Percentiles rank a stretch among this genome's conserved stretches.
These are phyloP conservation scores for Piscicola geometra DNA, from an alignment of 2,888 invertebrate species.

Conservation along the genomic window DNA sequence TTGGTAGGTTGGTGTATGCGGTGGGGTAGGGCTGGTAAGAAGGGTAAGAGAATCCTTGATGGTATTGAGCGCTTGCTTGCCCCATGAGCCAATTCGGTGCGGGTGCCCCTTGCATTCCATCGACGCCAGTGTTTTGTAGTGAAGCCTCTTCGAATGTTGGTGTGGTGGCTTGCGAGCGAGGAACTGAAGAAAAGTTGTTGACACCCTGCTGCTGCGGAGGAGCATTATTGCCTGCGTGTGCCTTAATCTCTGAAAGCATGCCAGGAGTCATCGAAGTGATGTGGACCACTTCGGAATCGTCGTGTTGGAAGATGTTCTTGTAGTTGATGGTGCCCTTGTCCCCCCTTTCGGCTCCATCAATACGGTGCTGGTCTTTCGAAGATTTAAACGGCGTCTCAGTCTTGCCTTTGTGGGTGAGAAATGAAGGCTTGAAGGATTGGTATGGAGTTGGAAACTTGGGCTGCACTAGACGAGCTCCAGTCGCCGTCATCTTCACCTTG, in stretches of 20 bases:
- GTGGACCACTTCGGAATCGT: background rate
- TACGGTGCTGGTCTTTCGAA: background rate
- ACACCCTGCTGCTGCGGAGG: too few species aligned
- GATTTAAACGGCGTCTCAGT: background rate
- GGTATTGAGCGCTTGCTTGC: background rate
- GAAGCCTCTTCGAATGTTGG: background rate
- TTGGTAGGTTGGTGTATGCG: background rate
- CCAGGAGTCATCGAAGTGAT: background rate
- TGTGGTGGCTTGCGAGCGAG: background rate
- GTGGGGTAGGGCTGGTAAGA: background rate
- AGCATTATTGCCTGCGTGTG: background rate
- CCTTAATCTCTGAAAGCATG: background rate
- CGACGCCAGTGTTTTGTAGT: background rate
- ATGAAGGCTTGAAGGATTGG: background rate
- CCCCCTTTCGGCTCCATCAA: background rate
- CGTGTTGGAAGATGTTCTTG: background rate
- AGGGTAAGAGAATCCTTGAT: background rate
- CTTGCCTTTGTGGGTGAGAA: background rate
- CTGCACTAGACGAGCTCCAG: background rate
- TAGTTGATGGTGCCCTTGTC: slow-evolving; percentile 1
- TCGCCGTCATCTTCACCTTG: background rate
- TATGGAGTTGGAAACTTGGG: background rate
- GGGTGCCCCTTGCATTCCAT: too few species aligned
- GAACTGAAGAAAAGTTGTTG: too few species aligned
- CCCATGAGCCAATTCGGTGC: background rate